Percentiles rank a stretch among this genome's conserved stretches.
These are phyloP conservation scores for Cryptocephalus primarius DNA, from an alignment of 2,888 invertebrate genomes.

Conservation along the genomic window DNA sequence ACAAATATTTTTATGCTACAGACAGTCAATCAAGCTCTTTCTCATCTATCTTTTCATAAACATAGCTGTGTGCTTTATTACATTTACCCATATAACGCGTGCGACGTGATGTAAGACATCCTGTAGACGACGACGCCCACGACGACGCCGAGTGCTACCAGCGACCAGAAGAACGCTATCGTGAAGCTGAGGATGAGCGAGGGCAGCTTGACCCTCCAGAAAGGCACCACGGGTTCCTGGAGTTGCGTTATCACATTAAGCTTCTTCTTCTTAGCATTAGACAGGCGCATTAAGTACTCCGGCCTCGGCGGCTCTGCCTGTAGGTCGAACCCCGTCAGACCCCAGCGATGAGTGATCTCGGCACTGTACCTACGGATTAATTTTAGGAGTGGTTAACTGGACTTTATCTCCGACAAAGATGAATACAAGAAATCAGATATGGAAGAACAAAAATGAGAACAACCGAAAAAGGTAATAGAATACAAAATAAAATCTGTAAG, in stretches of 20 bases:
- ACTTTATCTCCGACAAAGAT: not conserved
- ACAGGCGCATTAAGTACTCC: constrained; percentile 54
- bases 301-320: constrained; percentile 68
- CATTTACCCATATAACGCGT: constrained; percentile 25
- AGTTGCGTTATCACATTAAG: constrained; percentile 45
- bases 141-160: constrained; percentile 60
- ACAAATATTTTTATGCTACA: too few species aligned
- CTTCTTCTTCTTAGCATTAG: constrained; percentile 43
- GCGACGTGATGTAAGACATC: constrained; percentile 53
- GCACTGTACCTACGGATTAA: constrained; percentile 46
- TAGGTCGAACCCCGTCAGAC: constrained; percentile 61
- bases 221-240: constrained; percentile 62
- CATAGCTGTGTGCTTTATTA: not conserved
- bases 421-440: too few species aligned
- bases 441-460: not conserved
- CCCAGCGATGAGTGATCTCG: constrained; percentile 72
- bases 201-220: constrained; percentile 64
- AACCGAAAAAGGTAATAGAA: too few species aligned
- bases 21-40: too few species aligned
- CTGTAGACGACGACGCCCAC: constrained; percentile 69
- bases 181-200: constrained; percentile 60
- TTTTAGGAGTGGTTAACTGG: not conserved
- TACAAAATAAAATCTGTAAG: too few species aligned
- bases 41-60: too few species aligned
- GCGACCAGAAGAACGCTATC: constrained; percentile 47